phyloP scores from a whole-genome alignment of 2,797 vertebrate species.

The Enteromius viviparus region DNA sequence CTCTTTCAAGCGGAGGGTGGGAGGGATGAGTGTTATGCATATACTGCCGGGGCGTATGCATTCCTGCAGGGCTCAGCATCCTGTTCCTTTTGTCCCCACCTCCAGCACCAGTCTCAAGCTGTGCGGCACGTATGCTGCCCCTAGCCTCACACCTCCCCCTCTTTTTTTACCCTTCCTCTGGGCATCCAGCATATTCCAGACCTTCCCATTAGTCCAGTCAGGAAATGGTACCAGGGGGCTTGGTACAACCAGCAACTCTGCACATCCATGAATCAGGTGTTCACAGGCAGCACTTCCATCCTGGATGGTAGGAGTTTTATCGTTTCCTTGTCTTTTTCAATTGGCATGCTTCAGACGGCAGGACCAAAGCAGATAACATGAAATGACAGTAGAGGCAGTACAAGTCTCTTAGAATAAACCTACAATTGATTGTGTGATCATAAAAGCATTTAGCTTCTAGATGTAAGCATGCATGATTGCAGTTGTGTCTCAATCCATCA shows the following conservation, averaged over 20 bases:
- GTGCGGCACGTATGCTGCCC: slow-evolving; percentile 74
- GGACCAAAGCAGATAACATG: not conserved
- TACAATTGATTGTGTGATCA: not conserved
- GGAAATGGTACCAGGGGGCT: slow-evolving; percentile 82
- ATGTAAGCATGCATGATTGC: slow-evolving; percentile 15
- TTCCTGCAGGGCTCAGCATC: slow-evolving; percentile 81
- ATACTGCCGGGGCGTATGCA: slow-evolving; percentile 70
- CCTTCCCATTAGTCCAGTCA: slow-evolving; percentile 74
- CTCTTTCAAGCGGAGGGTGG: slow-evolving; percentile 42
- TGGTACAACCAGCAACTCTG: slow-evolving; percentile 70
- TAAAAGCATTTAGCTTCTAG: not conserved
- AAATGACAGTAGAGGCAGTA: not conserved
- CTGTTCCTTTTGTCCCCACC: slow-evolving; percentile 78
- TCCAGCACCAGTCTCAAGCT: slow-evolving; percentile 69
- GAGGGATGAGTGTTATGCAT: slow-evolving; percentile 62
- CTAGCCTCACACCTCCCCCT: slow-evolving; percentile 55
- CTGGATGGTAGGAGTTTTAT: slow-evolving; percentile 55
- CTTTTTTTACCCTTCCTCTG: slow-evolving; percentile 58
- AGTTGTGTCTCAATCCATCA: slow-evolving; percentile 64
- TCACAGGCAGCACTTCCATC: slow-evolving; percentile 70
- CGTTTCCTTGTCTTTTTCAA: not conserved
- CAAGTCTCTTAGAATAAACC: not conserved
- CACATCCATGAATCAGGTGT: slow-evolving; percentile 69
- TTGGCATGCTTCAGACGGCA: not conserved
- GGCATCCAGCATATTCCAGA: slow-evolving; percentile 73